Base-by-base conservation (phyloP, 2,797 vertebrate genomes). In the Hapalemur alaotrensis region DNA sequence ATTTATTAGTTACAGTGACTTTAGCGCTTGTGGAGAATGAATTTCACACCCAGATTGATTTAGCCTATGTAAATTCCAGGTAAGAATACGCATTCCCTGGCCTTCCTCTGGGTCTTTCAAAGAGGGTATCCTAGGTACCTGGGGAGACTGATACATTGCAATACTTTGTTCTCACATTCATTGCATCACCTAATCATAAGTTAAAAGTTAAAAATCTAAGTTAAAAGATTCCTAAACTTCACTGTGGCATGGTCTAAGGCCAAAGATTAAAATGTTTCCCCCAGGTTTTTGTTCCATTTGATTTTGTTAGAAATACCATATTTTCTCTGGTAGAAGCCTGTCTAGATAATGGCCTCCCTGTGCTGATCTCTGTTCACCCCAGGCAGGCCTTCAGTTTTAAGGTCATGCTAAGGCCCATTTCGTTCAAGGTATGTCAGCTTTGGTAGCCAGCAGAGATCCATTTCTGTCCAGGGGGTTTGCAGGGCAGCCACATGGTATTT, bases 371-470 rank as follows among this genome's bases (percentile, higher is more conserved):
- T 17, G 54, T 54, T 72, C 59, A 85, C 82, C 79, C 81, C 69
- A 70, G 81, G 87, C 89, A 94, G 90, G 38, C 81, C 48, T 93
- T 89, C 20, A 30, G 82, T 50, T 75, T 63, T 48, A 90, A 96
- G 96, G 92, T 96, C 91, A 96, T 38, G 96, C 95, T 95, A 97
- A 97, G 98, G 97, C 96, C 97, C 98, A 97, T 97, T 98, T 96
- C 97, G 84, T 96, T 65, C 63, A 73, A 95, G 97, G 95, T 96
- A 97, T 97, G 97, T 89, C 81, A 82, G 95, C 75, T 80, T 87
- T 78, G 76, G 89, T 61, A 94, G 89, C 93, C 94, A 94, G 81
- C 52, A 50, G 86, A 94, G 93, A 85, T 81, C 82, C 7, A 50
- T 92, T 92, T 85, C 95, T 80, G 46, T 82, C 52, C 41, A 73